Base-by-base conservation (phyloP, 2,797 vertebrate genomes). In the Dendrocincla fuliginosa region DNA sequence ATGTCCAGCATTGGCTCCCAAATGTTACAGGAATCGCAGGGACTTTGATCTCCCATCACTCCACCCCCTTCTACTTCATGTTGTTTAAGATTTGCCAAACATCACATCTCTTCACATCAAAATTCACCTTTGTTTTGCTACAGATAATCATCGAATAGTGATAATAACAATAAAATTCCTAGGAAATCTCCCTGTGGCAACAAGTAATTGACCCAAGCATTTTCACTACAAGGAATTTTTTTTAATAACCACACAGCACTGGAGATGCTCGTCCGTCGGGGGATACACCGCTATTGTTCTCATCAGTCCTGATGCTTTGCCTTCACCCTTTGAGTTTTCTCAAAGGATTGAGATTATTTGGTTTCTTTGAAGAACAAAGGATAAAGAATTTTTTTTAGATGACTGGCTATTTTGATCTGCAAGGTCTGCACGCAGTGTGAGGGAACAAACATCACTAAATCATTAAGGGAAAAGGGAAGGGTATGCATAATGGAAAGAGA, bases 351-450 rank as follows among this genome's bases (percentile, higher is more conserved):
- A 96, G 96, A 97, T 97, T 96, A 97, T 97, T 97, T 97, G 95
- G 96, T 86, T 97, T 82, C 97, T 97, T 97, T 97, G 97, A 97
- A 97, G 97, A 97, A 97, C 97, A 97, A 97, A 97, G 97, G 95
- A 80, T 17, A 28, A 68, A 63, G 93, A 93, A 86, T 93, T 96
- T 96, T 96, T 97, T 96, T 96, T 94, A 97, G 97, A 97, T 96
- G 96, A 82, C 97, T 97, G 96, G 96, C 96, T 97, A 97, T 97
- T 97, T 97, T 97, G 96, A 97, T 97, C 97, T 96, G 92, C 91
- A 47, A 96, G 97, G 93, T 96, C 96, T 97, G 96, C 2, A 59
- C 95, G 18, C 97, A 96, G 97, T 97, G 89, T 95, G 97, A 96
- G 94, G 95, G 97, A 97, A 97, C 97, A 97, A 97, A 97, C 96